A percentile compares a stretch with the other conserved stretches of the same genome.
Conservation (phyloP, 2,888 invertebrate species). For the Syrphus vitripennis region DNA sequence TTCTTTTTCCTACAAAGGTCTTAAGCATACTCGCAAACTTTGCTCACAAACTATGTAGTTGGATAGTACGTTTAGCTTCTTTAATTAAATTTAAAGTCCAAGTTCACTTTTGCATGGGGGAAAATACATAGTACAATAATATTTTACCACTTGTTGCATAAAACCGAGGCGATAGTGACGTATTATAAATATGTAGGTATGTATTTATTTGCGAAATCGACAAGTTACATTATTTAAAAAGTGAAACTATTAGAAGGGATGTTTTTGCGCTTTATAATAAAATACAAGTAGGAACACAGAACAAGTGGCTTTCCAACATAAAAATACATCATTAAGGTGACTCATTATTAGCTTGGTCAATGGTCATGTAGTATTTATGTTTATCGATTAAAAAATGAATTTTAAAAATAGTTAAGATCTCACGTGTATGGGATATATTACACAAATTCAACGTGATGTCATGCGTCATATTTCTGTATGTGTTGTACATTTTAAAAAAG, state of each 20-base stretch:
- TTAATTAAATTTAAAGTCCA: conserved; percentile 52
- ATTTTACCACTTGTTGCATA: conserved; percentile 32
- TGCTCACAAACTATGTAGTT: neutral
- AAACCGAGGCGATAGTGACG: neutral
- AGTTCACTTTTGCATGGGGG: neutral
- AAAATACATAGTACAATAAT: conserved; percentile 28
- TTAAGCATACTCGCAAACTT: neutral
- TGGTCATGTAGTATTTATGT: conserved; percentile 3
- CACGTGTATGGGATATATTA: conserved; percentile 13
- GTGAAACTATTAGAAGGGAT: conserved; percentile 30
- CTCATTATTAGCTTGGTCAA: neutral
- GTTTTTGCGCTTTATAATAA: neutral
- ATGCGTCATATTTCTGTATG: neutral
- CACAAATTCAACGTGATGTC: conserved; percentile 13
- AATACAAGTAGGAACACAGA: too few relatives aligned
- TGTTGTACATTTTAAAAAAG: too few relatives aligned
- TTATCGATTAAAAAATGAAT: conserved; percentile 11
- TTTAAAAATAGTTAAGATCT: neutral
- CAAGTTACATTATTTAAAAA: conserved; percentile 18
- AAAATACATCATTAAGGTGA: neutral
- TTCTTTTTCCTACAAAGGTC: neutral
- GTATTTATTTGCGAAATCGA: neutral
- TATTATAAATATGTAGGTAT: neutral
- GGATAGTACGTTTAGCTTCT: neutral
- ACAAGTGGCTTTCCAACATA: neutral